These are phyloP conservation scores for Pomacea canaliculata DNA, from an alignment of 2,888 invertebrate species.

Conservation along the genomic window DNA sequence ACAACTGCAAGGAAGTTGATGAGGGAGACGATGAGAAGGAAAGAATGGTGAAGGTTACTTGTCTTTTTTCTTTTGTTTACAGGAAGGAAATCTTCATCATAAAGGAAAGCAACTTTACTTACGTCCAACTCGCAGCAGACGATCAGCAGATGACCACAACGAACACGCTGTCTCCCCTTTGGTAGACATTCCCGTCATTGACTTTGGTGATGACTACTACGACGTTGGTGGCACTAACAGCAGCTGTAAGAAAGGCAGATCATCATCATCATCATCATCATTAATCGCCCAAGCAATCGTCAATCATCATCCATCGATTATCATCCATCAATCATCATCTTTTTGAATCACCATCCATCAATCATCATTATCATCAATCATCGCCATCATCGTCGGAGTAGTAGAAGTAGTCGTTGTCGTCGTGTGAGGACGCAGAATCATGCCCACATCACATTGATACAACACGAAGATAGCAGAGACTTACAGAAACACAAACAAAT, in stretches of 20 bases:
- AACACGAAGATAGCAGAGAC: no score
- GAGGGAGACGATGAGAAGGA: background rate
- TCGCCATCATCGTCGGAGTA: background rate
- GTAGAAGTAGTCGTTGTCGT: background rate
- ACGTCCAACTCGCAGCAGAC: background rate
- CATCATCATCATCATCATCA: background rate
- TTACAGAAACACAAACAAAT: no score
- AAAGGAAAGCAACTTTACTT: background rate
- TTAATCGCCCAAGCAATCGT: no score
- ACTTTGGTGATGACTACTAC: background rate
- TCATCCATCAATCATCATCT: background rate
- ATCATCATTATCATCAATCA: background rate
- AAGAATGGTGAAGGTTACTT: background rate
- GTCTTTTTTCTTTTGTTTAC: background rate
- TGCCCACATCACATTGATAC: no score
- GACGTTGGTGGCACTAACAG: background rate
- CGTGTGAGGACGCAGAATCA: background rate
- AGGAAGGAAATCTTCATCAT: conserved; percentile 13
- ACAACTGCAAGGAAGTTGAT: no score
- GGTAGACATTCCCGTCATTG: background rate
- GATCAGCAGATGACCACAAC: background rate
- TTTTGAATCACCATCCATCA: background rate
- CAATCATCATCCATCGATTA: background rate
- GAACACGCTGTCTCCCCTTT: background rate
- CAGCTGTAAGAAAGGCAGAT: background rate